Conservation (phyloP, 2,113 vertebrate species). For the Meles meles region DNA sequence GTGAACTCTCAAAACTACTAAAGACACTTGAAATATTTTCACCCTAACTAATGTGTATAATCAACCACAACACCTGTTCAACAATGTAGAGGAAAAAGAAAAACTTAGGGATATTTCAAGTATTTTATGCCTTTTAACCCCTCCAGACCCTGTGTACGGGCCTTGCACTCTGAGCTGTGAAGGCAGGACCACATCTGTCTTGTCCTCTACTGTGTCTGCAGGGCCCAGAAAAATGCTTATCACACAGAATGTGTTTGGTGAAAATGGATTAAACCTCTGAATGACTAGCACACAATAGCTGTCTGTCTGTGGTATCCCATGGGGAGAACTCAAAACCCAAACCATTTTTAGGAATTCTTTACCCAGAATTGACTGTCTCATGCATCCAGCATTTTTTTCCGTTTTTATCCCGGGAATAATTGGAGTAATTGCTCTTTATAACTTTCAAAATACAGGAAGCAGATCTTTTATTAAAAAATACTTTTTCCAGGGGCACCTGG, state of each 20-base stretch:
- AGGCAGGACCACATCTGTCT: background rate
- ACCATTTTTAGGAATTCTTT: background rate
- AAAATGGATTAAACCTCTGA: background rate
- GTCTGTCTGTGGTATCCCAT: background rate
- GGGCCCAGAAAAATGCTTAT: background rate
- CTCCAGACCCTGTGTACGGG: rapidly evolving
- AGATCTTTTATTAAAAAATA: background rate
- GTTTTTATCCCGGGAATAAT: background rate
- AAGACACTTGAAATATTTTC: background rate
- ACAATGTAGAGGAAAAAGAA: background rate
- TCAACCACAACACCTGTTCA: constrained; percentile 38
- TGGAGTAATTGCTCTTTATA: background rate
- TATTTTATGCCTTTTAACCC: background rate
- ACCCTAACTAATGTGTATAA: background rate
- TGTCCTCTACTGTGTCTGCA: background rate
- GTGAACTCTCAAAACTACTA: background rate
- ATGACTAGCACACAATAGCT: background rate
- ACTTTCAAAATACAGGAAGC: background rate
- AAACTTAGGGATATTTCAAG: background rate
- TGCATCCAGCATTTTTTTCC: background rate
- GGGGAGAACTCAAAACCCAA: background rate
- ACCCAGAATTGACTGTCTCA: background rate
- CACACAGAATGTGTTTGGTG: background rate
- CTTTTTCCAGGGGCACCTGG: no score
- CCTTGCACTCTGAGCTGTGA: background rate